Evolutionary conservation across 2,113 vertebrate genomes (phyloP).

Genomic region (Charadrius vociferus): DNA sequence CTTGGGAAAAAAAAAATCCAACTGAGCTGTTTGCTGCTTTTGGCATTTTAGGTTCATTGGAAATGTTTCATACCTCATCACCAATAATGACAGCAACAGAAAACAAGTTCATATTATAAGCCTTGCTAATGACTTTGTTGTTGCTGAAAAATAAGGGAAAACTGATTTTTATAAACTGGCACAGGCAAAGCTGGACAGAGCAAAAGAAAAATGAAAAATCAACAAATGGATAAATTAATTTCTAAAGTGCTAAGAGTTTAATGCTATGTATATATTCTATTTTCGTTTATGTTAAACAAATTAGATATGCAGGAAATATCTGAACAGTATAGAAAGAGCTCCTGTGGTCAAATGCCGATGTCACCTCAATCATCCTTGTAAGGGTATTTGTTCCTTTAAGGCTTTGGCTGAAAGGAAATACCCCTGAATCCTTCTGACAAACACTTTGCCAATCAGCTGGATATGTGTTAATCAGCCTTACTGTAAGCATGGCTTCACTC

Average conservation of each 20-base stretch:
- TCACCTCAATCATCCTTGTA: not conserved
- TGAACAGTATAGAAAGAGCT: not conserved
- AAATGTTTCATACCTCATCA: slow-evolving; percentile 50
- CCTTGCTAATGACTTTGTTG: slow-evolving; percentile 33
- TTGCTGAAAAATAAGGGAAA: not conserved
- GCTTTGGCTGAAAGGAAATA: not conserved
- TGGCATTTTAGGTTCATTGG: slow-evolving; percentile 38
- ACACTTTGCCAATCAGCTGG: not conserved
- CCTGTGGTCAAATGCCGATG: not conserved
- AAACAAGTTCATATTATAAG: slow-evolving; percentile 38
- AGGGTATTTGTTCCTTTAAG: not conserved
- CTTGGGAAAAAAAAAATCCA: not conserved
- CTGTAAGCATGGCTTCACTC: not conserved
- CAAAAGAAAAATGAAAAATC: not conserved
- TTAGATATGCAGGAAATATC: not conserved
- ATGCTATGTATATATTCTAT: not conserved
- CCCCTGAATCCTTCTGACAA: not conserved
- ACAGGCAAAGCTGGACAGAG: not conserved
- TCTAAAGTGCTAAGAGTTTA: not conserved
- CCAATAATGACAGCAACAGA: not conserved
- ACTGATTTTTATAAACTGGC: not conserved
- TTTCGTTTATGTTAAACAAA: not conserved
- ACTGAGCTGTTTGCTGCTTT: not conserved
- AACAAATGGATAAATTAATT: not conserved
- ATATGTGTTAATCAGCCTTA: not conserved